Evolutionary conservation across 2,888 invertebrate species (phyloP).

Genomic region (Lamellibrachia satsuma): DNA sequence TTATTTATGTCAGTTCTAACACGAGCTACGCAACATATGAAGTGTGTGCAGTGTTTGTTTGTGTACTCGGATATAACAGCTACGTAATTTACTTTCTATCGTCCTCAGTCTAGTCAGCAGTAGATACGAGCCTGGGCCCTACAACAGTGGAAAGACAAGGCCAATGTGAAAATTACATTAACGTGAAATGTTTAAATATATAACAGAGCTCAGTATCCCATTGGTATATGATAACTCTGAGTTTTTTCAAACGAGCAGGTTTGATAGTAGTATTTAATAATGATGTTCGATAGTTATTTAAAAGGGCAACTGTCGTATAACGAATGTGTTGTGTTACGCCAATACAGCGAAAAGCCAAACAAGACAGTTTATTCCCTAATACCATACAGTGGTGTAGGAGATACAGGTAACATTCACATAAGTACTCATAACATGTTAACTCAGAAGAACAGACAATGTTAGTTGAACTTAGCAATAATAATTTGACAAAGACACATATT

Average conservation of each 20-base stretch:
- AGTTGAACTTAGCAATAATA: too few relatives aligned
- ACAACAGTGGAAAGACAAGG: not conserved
- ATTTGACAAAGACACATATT: too few relatives aligned
- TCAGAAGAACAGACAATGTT: too few relatives aligned
- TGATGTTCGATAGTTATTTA: not conserved
- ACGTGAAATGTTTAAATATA: not conserved
- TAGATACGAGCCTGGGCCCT: not conserved
- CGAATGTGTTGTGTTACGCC: not conserved
- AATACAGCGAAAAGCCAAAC: not conserved
- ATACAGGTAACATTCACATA: too few relatives aligned
- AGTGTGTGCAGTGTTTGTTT: not conserved
- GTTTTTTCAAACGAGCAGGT: not conserved
- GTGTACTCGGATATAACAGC: not conserved
- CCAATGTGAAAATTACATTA: not conserved
- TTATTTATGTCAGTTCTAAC: not conserved
- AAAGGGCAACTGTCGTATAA: not conserved
- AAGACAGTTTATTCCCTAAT: too few relatives aligned
- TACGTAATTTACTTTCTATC: not conserved
- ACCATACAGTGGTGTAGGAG: too few relatives aligned
- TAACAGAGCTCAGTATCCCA: too few relatives aligned
- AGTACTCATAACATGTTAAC: too few relatives aligned
- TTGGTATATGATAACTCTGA: too few relatives aligned
- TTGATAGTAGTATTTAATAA: not conserved
- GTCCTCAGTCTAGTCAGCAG: not conserved
- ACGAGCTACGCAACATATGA: not conserved